Conservation (phyloP, 2,888 invertebrate genomes). For the Danaus chrysippus region DNA sequence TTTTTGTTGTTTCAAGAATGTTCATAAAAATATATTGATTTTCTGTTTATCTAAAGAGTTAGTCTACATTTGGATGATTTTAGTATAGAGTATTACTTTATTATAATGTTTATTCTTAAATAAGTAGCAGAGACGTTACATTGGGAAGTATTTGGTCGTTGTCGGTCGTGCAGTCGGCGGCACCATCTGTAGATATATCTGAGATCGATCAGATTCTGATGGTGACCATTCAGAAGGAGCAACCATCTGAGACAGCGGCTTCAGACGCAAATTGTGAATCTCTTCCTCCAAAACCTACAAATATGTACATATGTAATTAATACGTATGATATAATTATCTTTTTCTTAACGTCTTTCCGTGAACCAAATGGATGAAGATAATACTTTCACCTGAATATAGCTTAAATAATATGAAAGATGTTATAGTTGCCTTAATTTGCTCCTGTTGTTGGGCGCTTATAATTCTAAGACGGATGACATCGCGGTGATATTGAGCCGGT, state of each 20-base stretch:
- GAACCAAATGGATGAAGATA: too few species aligned
- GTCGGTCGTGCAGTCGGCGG: constrained; percentile 37
- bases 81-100: too few species aligned
- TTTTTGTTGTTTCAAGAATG: too few species aligned
- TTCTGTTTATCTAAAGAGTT: too few species aligned
- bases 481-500: constrained; percentile 57
- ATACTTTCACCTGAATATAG: neutral
- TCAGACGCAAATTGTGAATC: constrained; percentile 53
- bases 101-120: too few species aligned
- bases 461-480: constrained; percentile 67
- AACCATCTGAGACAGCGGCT: constrained; percentile 47
- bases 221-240: constrained; percentile 28
- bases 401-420: neutral
- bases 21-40: too few species aligned
- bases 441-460: constrained; percentile 65
- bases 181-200: constrained; percentile 47
- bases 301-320: neutral
- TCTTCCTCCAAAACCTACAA: constrained; percentile 58
- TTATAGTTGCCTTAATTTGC: constrained; percentile 68
- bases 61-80: too few species aligned
- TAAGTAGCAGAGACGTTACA: constrained; percentile 41
- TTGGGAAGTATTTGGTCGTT: constrained; percentile 61
- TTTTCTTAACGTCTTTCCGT: too few species aligned
- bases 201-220: constrained; percentile 40
- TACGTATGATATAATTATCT: neutral